Evolutionary conservation across 2,888 invertebrate species (phyloP), one percentile per base, ranked within the genome.

Genomic region (Drosophila falleni): DNA sequence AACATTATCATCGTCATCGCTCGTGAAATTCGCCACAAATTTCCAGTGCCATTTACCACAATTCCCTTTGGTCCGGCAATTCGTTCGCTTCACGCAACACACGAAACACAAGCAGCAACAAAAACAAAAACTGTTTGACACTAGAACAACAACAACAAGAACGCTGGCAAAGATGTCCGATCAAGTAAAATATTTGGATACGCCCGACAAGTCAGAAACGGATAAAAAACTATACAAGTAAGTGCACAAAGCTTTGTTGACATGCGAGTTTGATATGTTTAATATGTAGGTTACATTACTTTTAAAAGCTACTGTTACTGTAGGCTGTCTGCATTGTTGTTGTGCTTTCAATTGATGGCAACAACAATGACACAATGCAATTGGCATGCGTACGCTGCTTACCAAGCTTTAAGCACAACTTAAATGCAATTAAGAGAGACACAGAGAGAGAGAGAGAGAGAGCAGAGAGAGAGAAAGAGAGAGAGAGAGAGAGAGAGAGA

Each of bases 141-240:
- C 19, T 47, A 10, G 19, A 58, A 15, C 10, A 56, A 19, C 16
- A 37, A 26, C n/a, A 33, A 51, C 8, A 35, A 49, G 8, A 35
- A 9, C 5, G 23, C 15, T 19, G 13, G 1, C 8, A 10, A 55
- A 15, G 26, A 89, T 87, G 87, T 64, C 78, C 11, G 79, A 83
- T 1, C 66, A 61, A 29, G 80, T 91, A 5, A 78, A 70, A 23
- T 92, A 92, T 86, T 91, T 95, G 71, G 84, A 93, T 49, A 92
- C 93, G 74, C 97, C 97, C 10, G 94, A 94, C 37, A 96, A 96
- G 93, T 96, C 97, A 54, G 94, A 94, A 61, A 95, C 95, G 78
- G 97, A 97, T 92, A 95, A 95, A 90, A 97, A 97, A 90, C 93
- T 95, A 63, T 97, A 97, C 91, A 96, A 95, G 96, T 96, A 79